Evolutionary conservation across 2,888 invertebrate genomes (phyloP).

Genomic region (Calameuta idolon): DNA sequence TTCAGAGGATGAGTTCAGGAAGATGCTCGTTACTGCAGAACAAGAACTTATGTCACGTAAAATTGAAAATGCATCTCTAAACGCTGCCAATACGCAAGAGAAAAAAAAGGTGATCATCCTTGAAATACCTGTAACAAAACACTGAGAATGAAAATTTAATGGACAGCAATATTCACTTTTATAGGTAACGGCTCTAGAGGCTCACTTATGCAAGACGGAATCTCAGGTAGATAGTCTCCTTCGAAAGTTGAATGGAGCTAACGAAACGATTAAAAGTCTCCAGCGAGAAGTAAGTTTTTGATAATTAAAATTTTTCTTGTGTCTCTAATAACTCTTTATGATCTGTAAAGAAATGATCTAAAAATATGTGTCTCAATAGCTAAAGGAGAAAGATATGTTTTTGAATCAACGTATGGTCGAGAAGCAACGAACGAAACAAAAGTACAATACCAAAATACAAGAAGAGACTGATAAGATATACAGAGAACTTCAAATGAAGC

Average conservation of each 20-base stretch:
- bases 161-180: no score
- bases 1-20: conserved; percentile 67
- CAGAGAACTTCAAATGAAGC: conserved; percentile 76
- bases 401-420: conserved; percentile 69
- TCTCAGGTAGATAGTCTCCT: conserved; percentile 73
- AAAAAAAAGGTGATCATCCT: conserved; percentile 71
- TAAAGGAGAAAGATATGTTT: conserved; percentile 68
- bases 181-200: conserved; percentile 71
- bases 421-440: conserved; percentile 69
- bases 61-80: conserved; percentile 76
- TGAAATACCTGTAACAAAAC: no score
- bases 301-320: neutral
- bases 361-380: conserved; percentile 28
- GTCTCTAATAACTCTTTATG: neutral
- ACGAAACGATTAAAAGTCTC: conserved; percentile 73
- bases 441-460: conserved; percentile 70
- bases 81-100: conserved; percentile 76
- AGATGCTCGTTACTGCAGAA: conserved; percentile 76
- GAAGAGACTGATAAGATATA: conserved; percentile 81
- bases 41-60: conserved; percentile 77
- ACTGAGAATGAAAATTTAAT: no score
- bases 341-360: neutral
- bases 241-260: conserved; percentile 74
- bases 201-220: conserved; percentile 76
- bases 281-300: conserved; percentile 69